Base-by-base conservation (phyloP, 2,797 vertebrate species). In the Manis pentadactyla region DNA sequence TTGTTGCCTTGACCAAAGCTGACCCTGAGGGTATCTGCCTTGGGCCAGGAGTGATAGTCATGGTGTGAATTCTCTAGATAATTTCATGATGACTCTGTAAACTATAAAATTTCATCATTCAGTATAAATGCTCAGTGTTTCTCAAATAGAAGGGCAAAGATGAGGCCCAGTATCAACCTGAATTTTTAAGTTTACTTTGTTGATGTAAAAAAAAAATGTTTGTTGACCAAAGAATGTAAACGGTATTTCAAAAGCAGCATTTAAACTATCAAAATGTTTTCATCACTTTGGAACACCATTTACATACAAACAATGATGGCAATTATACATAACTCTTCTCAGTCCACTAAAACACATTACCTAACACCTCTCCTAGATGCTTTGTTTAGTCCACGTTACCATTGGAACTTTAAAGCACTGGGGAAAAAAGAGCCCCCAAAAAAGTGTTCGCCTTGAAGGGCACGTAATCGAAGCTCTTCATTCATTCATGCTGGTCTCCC, bases 211-310 rank as follows among this genome's bases (percentile, higher is more conserved):
- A 37, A 37, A 37, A 37, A 81, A 73, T 23, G 17, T 79, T 88
- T 95, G 0, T 53, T 84, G 15, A 49, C 3, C 31, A 90, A 88
- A 84, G 37, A 75, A 74, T 31, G 23, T 86, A 84, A 92, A 39
- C 8, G 73, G n/a, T 46, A 68, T 83, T 79, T 93, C 25, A 74
- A 87, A 2, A 37, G 7, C 2, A 63, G 14, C 31, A 75, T 63
- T 63, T 93, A 83, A 87, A 15, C 63, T 71, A 90, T 64, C 94
- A 93, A 92, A 93, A 51, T 89, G 4, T 73, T 89, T 89, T 89
- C 75, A 73, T 93, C 42, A 71, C 1, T 88, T 29, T 34, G 57
- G 71, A 57, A 23, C 5, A 87, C 9, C 0, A 61, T 92, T 61
- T 92, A 73, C 37, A 37, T 37, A 37, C 14, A 89, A 88, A 86